Evolutionary conservation across 2,797 vertebrate genomes (phyloP), one percentile per base, ranked within the genome.

Genomic region (Enteromius radiatus): DNA sequence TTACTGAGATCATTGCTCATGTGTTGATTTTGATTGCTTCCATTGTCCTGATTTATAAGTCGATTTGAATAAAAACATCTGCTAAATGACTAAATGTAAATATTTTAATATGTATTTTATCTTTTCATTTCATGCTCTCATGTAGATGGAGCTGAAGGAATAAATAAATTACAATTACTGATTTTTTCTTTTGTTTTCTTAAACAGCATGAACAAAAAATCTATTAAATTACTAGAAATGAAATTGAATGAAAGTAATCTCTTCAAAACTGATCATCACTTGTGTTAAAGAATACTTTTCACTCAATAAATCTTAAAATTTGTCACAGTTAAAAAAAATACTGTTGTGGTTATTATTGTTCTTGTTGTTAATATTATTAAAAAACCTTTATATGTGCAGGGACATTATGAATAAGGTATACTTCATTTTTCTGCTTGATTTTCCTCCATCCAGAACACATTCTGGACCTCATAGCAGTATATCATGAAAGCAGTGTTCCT

Each of bases 401-500:
- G 45, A 19, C 15, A 3, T 43, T 38, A 59, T 31, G 31, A 26
- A 26, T 52, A 12, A n/a, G 33, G 19, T 14, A 69, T 45, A 19
- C 31, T 33, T 33, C 10, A 15, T 69, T 67, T 41, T 14, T 11
- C 11, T 0, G 36, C 36, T 36, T 49, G 31, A 21, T 49, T 63
- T 41, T 43, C 10, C 36, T 56, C 23, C 1, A 68, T 69, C n/a
- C 38, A 38, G 56, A 71, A 31, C 38, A 63, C 21, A 61, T 70
- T 56, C 78, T 87, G 69, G 59, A 65, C 52, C 47, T 52, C 36
- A 26, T 71, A 26, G 76, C 54, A 77, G 68, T 85, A 19, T 67
- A 10, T 41, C 74, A 77, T 14, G 43, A 56, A 74, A 49, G 84
- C 85, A 87, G 91, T 84, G 59, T 84, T 84, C 83, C 88, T 84